phyloP scores from a whole-genome alignment of 2,888 invertebrate genomes.

The Plagodis dolabraria region DNA sequence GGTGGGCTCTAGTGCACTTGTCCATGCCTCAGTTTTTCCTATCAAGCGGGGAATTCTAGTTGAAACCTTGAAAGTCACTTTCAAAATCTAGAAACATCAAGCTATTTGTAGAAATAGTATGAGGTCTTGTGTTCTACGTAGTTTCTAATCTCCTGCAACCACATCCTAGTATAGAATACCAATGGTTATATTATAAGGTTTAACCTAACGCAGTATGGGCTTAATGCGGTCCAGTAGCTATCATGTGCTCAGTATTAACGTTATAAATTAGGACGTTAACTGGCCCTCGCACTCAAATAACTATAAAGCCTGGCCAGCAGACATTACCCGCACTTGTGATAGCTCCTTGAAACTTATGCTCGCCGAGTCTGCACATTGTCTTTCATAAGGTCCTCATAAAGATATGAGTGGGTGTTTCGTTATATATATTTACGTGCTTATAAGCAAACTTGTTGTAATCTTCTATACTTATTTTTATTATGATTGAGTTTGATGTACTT shows the following conservation, averaged over 20 bases:
- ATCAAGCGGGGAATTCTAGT: no score
- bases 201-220: constrained; percentile 14
- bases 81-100: no score
- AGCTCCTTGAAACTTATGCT: constrained; percentile 53
- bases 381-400: constrained; percentile 38
- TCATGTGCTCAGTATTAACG: constrained; percentile 76
- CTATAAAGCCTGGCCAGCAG: constrained; percentile 71
- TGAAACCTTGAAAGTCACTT: no score
- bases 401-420: constrained; percentile 4
- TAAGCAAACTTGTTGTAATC: background rate
- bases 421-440: background rate
- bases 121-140: no score
- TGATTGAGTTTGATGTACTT: no score
- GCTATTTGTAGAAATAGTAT: no score
- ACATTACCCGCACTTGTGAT: constrained; percentile 73
- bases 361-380: constrained; percentile 51
- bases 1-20: no score
- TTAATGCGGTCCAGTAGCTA: constrained; percentile 47
- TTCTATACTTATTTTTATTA: no score
- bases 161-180: background rate
- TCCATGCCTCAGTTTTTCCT: no score
- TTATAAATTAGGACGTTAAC: constrained; percentile 82
- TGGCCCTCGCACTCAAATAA: constrained; percentile 77
- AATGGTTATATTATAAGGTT: constrained; percentile 5
- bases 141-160: background rate